Percentiles rank a stretch among this genome's conserved stretches.
These are phyloP conservation scores for Agrotis segetum DNA, from an alignment of 2,888 invertebrate species.

Conservation along the genomic window DNA sequence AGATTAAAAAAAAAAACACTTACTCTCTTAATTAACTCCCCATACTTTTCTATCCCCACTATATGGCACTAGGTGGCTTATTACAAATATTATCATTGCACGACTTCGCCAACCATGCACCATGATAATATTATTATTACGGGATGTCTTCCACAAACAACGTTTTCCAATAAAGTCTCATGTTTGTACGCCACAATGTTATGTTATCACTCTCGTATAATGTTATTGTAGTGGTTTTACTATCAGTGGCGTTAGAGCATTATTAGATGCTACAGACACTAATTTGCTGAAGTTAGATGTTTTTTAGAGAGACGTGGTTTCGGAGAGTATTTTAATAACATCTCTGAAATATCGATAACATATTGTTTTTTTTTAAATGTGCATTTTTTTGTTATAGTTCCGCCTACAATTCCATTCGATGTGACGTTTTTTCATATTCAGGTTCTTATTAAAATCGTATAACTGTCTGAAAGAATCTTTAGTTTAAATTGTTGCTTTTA, in stretches of 20 bases:
- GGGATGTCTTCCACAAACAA: slow-evolving; percentile 56
- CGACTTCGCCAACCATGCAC: slow-evolving; percentile 44
- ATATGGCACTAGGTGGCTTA: slow-evolving; percentile 42
- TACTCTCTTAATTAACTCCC: not conserved
- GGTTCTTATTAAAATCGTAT: no score
- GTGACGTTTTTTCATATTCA: no score
- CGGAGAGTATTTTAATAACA: no score
- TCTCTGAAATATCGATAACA: no score
- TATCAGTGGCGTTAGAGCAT: slow-evolving; percentile 18
- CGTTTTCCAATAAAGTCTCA: slow-evolving; percentile 44
- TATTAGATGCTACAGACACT: slow-evolving; percentile 3
- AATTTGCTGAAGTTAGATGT: not conserved
- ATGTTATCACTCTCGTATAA: slow-evolving; percentile 56
- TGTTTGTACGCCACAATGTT: slow-evolving; percentile 53
- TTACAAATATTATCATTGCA: slow-evolving; percentile 55
- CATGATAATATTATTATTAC: slow-evolving; percentile 41
- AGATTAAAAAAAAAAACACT: no score
- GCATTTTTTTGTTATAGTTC: no score
- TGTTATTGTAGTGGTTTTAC: slow-evolving; percentile 52
- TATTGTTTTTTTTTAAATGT: no score
- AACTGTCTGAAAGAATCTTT: not conserved
- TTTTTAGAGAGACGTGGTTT: no score
- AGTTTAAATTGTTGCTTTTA: not conserved
- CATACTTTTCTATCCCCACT: not conserved
- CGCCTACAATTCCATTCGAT: no score